phyloP scores from a whole-genome alignment of 2,113 vertebrate species.

The Orycteropus afer region DNA sequence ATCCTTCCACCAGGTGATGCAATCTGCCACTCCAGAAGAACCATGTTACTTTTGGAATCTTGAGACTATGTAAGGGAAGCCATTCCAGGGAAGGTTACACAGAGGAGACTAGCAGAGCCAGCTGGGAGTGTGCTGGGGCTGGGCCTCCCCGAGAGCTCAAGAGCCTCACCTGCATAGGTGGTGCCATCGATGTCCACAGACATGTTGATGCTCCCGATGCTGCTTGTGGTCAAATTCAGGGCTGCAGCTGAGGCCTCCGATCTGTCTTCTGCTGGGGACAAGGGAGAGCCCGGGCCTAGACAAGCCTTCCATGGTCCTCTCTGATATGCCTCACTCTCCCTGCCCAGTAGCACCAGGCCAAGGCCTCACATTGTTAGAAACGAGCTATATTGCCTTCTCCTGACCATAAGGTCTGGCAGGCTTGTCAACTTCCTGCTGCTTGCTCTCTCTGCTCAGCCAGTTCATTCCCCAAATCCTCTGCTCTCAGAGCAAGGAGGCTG shows the following conservation, averaged over 20 bases:
- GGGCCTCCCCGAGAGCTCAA: accelerated
- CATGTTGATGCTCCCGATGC: conserved; percentile 91
- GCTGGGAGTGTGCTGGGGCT: not conserved
- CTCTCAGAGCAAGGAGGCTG: not conserved
- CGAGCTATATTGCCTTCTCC: not conserved
- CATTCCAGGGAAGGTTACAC: not conserved
- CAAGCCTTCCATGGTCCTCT: not conserved
- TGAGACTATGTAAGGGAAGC: not conserved
- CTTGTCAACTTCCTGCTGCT: not conserved
- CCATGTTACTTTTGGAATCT: too few species aligned
- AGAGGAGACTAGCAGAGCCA: not conserved
- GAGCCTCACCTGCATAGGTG: conserved; percentile 87
- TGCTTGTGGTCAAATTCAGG: conserved; percentile 83
- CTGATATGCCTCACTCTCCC: accelerated
- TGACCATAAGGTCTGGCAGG: not conserved
- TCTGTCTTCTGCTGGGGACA: conserved; percentile 85
- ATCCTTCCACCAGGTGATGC: not conserved
- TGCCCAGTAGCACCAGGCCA: accelerated
- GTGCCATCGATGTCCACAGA: conserved; percentile 91
- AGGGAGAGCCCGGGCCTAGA: conserved; percentile 7
- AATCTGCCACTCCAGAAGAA: not conserved
- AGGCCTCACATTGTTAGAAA: not conserved
- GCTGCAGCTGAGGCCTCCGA: conserved; percentile 80
- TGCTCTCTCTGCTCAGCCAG: not conserved
- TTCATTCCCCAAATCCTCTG: not conserved